Percentiles rank a stretch among this genome's conserved stretches.
Evolutionary conservation across 2,888 invertebrate species (phyloP).

Genomic region (Cataglyphis cursor): DNA sequence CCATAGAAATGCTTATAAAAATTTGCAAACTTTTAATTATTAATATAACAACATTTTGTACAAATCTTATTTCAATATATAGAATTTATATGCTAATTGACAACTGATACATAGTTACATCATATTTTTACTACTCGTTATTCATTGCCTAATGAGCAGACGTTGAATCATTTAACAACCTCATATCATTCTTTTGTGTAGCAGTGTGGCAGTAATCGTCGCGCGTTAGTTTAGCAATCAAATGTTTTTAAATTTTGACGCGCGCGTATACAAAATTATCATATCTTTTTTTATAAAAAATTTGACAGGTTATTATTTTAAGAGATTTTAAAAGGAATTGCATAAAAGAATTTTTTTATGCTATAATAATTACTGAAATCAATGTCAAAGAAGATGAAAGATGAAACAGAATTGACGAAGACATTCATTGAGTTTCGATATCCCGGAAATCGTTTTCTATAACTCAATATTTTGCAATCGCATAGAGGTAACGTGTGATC

Average conservation of each 20-base stretch:
- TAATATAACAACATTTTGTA: conserved; percentile 18
- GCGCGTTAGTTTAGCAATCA: conserved; percentile 2
- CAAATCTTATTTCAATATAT: conserved; percentile 19
- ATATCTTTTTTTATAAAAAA: neutral
- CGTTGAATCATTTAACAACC: neutral
- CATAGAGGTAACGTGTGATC: neutral
- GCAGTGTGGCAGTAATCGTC: neutral
- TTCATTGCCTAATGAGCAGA: neutral
- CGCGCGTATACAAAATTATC: no score
- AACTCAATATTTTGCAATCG: conserved; percentile 15
- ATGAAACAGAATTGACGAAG: neutral
- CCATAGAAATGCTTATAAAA: neutral
- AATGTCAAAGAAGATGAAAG: neutral
- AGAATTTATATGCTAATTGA: conserved; percentile 1
- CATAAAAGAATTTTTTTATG: neutral
- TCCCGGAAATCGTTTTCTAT: conserved; percentile 10
- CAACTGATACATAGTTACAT: conserved; percentile 39
- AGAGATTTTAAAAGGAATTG: neutral
- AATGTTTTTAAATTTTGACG: neutral
- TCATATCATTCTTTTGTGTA: neutral
- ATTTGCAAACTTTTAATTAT: conserved; percentile 12
- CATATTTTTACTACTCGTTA: conserved; percentile 15
- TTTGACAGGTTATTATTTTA: neutral
- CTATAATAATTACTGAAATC: neutral
- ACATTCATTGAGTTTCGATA: neutral